Conservation (phyloP, 1,140 invertebrate species). For the Anadara kagoshimensis region DNA sequence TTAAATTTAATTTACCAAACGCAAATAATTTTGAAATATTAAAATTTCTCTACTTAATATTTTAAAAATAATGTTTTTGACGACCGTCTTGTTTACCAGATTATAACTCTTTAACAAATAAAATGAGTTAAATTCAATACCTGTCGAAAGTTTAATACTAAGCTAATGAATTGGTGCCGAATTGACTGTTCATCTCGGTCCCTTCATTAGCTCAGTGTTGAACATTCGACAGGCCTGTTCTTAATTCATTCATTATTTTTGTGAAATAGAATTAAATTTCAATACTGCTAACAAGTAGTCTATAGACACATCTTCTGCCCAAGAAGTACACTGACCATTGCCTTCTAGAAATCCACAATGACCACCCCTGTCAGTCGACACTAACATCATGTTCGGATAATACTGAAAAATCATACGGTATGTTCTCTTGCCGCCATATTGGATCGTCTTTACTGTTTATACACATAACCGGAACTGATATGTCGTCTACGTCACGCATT, state of each 20-base stretch:
- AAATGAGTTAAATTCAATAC: too few species aligned
- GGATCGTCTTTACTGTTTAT: conserved; percentile 68
- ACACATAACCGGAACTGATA: conserved; percentile 66
- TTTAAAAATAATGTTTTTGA: too few species aligned
- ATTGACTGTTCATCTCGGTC: too few species aligned
- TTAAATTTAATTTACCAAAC: too few species aligned
- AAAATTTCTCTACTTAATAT: too few species aligned
- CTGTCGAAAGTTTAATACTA: too few species aligned
- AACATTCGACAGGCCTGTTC: too few species aligned
- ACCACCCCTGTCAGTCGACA: conserved; percentile 55
- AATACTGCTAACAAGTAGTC: conserved; percentile 57
- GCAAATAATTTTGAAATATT: too few species aligned
- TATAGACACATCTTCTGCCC: conserved; percentile 50
- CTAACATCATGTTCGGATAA: conserved; percentile 60
- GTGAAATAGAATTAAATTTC: conserved; percentile 37
- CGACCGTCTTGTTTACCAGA: too few species aligned
- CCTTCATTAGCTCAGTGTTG: too few species aligned
- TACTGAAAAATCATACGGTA: conserved; percentile 63
- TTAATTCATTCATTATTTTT: conserved; percentile 7
- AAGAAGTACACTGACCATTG: conserved; percentile 35
- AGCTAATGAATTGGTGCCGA: too few species aligned
- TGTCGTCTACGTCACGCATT: conserved; percentile 68
- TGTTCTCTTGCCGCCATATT: conserved; percentile 35
- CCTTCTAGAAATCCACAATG: conserved; percentile 64
- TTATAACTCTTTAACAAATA: too few species aligned